Evolutionary conservation across 2,888 invertebrate genomes (phyloP), one percentile per base, ranked within the genome.

Genomic region (Hypomecis punctinalis): DNA sequence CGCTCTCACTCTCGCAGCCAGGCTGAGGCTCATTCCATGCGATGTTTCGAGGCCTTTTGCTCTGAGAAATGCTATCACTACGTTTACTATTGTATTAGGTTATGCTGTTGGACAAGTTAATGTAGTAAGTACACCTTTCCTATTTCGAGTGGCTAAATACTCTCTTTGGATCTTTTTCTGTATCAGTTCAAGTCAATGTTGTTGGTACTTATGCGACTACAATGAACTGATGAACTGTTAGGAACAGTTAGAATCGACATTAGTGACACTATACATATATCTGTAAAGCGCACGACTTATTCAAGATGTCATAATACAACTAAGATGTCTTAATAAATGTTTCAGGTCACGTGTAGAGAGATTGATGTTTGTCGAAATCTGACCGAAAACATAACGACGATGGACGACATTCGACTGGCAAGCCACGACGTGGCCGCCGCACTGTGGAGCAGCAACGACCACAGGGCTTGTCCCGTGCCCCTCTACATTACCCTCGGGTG

Each of bases 91-190:
- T 66, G 95, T 98, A 8, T 93, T 98, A 63, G 95, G 98, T 42
- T 98, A 98, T 85, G 96, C 97, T 53, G 97, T 98, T 69, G 97
- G 97, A 55, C 98, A 98, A 93, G 97, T 98, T 67, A 98, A 98
- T 94, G 97, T 98, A 94, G 98, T 98, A 93, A 95, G 97, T 95
- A 35, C 52, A 0, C 5, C 5, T 53, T 48, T n/a, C n/a, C n/a
- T n/a, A n/a, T n/a, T n/a, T n/a, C n/a, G n/a, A n/a, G n/a, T n/a
- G n/a, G n/a, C n/a, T n/a, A n/a, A n/a, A n/a, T n/a, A n/a, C n/a
- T n/a, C n/a, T n/a, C n/a, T n/a, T n/a, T n/a, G n/a, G n/a, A n/a
- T n/a, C n/a, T n/a, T n/a, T n/a, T n/a, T n/a, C n/a, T n/a, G n/a
- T n/a, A n/a, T n/a, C n/a, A n/a, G n/a, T n/a, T n/a, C n/a, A n/a